phyloP scores from a whole-genome alignment of 2,797 vertebrate species.

The Coendou prehensilis region DNA sequence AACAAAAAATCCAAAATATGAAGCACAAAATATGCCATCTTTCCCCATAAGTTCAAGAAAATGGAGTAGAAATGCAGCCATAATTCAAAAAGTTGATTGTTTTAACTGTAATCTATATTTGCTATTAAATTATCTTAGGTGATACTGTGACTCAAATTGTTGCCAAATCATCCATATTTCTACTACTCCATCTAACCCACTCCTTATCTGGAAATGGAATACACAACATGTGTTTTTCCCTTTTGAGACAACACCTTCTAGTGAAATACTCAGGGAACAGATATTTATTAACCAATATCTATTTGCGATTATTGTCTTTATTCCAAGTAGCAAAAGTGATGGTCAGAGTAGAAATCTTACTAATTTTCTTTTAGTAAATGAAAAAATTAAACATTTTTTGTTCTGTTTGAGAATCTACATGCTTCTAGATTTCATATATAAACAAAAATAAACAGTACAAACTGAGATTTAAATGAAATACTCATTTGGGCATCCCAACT shows the following conservation, averaged over 20 bases:
- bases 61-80: not conserved
- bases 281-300: constrained; percentile 27
- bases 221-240: not conserved
- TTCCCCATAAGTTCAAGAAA: not conserved
- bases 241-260: constrained; percentile 40
- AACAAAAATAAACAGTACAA: constrained; percentile 2
- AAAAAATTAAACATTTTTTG: not conserved
- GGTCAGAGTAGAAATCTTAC: not conserved
- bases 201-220: not conserved
- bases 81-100: constrained; percentile 14
- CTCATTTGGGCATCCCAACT: not conserved
- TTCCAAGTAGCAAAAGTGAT: not conserved
- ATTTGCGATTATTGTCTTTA: not conserved
- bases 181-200: not conserved
- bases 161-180: not conserved
- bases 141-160: not conserved
- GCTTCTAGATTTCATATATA: constrained; percentile 25
- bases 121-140: constrained; percentile 18
- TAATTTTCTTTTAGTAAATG: not conserved
- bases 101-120: constrained; percentile 20
- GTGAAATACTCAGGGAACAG: not conserved
- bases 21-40: not conserved
- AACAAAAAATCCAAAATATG: constrained; percentile 35
- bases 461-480: not conserved
- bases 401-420: not conserved